Base-by-base conservation (phyloP, 2,888 invertebrate species). In the Scotopteryx bipunctaria region DNA sequence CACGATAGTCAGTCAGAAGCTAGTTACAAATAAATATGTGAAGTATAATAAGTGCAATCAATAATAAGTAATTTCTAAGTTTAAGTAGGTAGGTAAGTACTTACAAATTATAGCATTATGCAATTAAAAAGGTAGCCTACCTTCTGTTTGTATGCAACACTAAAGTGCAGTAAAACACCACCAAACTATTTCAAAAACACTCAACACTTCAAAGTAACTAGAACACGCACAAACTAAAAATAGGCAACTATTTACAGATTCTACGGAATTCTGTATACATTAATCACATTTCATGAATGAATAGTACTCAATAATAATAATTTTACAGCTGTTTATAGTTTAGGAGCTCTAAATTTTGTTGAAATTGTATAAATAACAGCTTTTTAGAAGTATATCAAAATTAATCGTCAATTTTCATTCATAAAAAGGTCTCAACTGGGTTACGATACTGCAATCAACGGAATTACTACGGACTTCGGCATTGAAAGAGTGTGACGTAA, bases 401-500 rank as follows among this genome's bases (percentile, higher is more conserved):
- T 25, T 27, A 8, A 2, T 11, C 5, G 1, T 4, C 4, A 9
- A 5, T 27, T 27, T 46, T 38, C 37, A 46, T 38, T 46, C 46
- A 21, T 23, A 15, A 45, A 45, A 23, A 16, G 8, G 16, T 27
- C 27, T 9, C 27, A 14, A 9, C 1, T 13, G 9, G 9, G 5
- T 35, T 13, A 17, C 8, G 2, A 4, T 19, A 14, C 9, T 23
- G 9, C 19, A 23, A 35, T 31, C 42, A 43, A 21, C 27, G 15
- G 35, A 52, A 43, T 43, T 51, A 54, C 48, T 48, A 14, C 44
- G 53, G 36, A 56, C 51, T 58, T 54, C 49, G 51, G 51, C 41
- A 46, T 54, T 48, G 52, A 36, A n/a, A 27, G 49, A 27, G 25
- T 13, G 44, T 60, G 50, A 59, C 49, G 61, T 44, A 57, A 57